A percentile compares a stretch with the other conserved stretches of the same genome.
Evolutionary conservation across 1,140 invertebrate genomes (phyloP).

Genomic region (Cherax quadricarinatus): DNA sequence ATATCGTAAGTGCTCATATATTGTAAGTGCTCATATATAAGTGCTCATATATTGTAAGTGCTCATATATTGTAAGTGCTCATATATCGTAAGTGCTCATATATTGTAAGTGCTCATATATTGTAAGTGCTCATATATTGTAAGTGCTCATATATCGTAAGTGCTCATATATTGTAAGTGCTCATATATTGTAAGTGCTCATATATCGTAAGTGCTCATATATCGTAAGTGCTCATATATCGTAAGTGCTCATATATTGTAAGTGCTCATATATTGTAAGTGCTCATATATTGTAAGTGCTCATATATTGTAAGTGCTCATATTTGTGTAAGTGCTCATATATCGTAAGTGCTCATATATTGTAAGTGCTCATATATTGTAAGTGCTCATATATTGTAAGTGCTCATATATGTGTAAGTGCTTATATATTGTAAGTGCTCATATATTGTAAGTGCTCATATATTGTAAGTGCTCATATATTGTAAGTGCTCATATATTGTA

Average conservation of each 20-base stretch:
- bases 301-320: not conserved
- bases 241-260: not conserved
- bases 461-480: not conserved
- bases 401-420: too few relatives aligned
- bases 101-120: not conserved
- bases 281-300: not conserved
- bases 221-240: not conserved
- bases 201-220: not conserved
- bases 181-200: not conserved
- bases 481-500: not conserved
- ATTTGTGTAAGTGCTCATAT: not conserved
- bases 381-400: not conserved
- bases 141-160: not conserved
- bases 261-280: not conserved
- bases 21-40: not conserved
- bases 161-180: not conserved
- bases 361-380: not conserved
- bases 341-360: not conserved
- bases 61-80: not conserved
- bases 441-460: not conserved
- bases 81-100: not conserved
- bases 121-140: not conserved
- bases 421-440: not conserved
- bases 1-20: not conserved
- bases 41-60: not conserved